Evolutionary conservation across 2,888 invertebrate species (phyloP).

Genomic region (Cheilosia urbana): DNA sequence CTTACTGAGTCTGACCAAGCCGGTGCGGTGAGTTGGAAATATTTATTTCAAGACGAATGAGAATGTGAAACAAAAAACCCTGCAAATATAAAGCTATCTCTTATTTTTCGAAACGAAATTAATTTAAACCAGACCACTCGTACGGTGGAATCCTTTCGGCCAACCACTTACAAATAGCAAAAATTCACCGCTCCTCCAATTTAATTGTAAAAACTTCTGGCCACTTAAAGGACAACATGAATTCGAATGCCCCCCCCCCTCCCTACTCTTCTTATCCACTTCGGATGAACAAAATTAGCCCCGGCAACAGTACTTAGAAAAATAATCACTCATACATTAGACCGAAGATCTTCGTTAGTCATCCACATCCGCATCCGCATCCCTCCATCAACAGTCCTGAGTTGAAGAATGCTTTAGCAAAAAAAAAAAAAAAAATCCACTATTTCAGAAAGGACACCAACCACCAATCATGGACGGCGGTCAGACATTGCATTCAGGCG

Average conservation of each 20-base stretch:
- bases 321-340: conserved; percentile 62
- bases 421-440: neutral
- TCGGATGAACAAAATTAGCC: conserved; percentile 39
- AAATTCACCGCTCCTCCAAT: conserved; percentile 8
- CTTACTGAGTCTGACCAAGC: too few species aligned
- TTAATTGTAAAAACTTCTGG: conserved; percentile 33
- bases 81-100: neutral
- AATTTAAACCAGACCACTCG: conserved; percentile 12
- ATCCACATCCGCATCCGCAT: conserved; percentile 1
- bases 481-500: conserved; percentile 67
- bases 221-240: conserved; percentile 35
- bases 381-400: too few species aligned
- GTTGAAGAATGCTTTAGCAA: conserved; percentile 28
- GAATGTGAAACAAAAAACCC: too few species aligned
- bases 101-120: neutral
- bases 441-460: conserved; percentile 48
- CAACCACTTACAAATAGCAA: conserved; percentile 5
- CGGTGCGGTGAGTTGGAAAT: too few species aligned
- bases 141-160: conserved; percentile 7
- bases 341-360: conserved; percentile 15
- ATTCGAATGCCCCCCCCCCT: neutral
- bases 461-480: conserved; percentile 64
- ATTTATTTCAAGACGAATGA: too few species aligned
- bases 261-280: neutral
- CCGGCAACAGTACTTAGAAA: conserved; percentile 32